These are phyloP conservation scores for Chlorodrepanis virens DNA, from an alignment of 2,113 vertebrate genomes.

Conservation along the genomic window DNA sequence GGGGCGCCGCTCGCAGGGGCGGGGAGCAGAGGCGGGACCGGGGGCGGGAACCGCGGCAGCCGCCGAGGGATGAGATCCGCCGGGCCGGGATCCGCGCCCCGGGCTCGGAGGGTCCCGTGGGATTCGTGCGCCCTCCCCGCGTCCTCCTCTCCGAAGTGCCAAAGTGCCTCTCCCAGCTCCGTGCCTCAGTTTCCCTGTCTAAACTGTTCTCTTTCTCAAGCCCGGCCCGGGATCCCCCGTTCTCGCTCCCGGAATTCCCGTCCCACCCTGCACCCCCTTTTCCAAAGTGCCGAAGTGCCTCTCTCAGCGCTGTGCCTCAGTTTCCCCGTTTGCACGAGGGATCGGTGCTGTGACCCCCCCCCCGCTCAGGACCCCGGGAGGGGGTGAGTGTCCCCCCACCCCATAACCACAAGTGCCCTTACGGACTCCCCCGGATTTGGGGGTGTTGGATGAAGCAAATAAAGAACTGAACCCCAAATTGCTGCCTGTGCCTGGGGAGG, in stretches of 20 bases:
- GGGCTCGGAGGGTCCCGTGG: not conserved
- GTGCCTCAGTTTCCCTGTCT: not conserved
- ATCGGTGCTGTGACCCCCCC: not conserved
- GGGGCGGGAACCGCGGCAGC: too few relatives aligned
- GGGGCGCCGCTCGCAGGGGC: not conserved
- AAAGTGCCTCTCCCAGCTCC: not conserved
- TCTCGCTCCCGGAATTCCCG: too few relatives aligned
- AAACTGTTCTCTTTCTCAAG: not conserved
- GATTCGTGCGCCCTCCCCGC: accelerated
- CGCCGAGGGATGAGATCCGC: constrained; percentile 65
- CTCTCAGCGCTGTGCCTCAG: not conserved
- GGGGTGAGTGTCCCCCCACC: not conserved
- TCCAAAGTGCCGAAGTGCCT: not conserved
- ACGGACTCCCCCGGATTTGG: not conserved
- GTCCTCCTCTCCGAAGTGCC: not conserved
- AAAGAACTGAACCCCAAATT: not conserved
- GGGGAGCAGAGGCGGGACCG: too few relatives aligned
- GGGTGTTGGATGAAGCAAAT: not conserved
- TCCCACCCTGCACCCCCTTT: not conserved
- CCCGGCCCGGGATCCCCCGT: not conserved
- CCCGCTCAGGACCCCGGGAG: not conserved
- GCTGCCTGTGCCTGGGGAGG: not conserved
- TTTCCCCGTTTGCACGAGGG: not conserved
- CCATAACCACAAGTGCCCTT: not conserved
- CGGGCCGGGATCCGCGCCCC: not conserved